These are phyloP conservation scores for Brachionichthys hirsutus DNA, from an alignment of 2,113 vertebrate species.

Conservation along the genomic window DNA sequence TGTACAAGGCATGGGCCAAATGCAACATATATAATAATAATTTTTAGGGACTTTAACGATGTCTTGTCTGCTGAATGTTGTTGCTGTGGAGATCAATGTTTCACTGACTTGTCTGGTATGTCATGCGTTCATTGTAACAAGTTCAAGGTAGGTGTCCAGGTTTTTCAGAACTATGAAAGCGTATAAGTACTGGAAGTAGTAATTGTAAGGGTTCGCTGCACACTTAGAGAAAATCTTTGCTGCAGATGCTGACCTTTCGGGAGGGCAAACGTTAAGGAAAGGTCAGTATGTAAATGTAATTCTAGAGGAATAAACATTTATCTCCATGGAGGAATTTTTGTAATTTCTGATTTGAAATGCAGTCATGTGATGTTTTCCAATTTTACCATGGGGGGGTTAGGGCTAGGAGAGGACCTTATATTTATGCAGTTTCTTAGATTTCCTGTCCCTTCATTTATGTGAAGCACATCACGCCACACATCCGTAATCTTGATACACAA, in stretches of 20 bases:
- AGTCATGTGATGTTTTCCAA: background rate
- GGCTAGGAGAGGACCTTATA: background rate
- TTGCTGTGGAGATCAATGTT: too few species aligned
- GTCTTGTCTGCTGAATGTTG: too few species aligned
- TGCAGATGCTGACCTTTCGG: background rate
- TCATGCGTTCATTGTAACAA: too few species aligned
- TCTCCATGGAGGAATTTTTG: background rate
- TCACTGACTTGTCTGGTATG: too few species aligned
- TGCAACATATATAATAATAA: background rate
- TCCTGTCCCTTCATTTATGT: background rate
- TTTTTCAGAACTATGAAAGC: background rate
- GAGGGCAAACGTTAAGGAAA: constrained; percentile 5
- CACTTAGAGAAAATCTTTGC: background rate
- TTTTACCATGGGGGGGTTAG: background rate
- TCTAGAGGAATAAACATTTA: constrained; percentile 2
- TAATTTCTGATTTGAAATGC: background rate
- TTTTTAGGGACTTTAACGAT: too few species aligned
- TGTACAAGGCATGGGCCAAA: constrained; percentile 13
- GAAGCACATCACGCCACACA: background rate
- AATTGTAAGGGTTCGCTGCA: too few species aligned
- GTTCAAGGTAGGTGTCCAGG: background rate
- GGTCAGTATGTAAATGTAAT: background rate
- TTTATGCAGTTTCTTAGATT: background rate
- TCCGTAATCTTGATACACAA: background rate
- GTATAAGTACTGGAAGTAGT: background rate